Evolutionary conservation across 2,113 vertebrate species (phyloP).

Genomic region (Cheirogaleus medius): DNA sequence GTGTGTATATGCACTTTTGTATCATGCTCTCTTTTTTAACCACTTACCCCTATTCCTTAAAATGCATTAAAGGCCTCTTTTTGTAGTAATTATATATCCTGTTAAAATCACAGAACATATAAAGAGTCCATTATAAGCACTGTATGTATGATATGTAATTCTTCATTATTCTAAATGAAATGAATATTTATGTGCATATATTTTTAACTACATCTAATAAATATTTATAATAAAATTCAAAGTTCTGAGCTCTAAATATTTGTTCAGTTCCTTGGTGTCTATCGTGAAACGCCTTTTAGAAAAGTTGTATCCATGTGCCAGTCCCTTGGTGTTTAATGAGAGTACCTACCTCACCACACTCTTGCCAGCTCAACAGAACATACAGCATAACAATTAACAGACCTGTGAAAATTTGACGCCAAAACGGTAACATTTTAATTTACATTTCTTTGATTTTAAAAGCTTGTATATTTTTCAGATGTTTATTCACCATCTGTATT

Average conservation of each 20-base stretch:
- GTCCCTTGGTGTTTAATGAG: not conserved
- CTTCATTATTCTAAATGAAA: not conserved
- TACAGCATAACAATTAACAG: not conserved
- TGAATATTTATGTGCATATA: not conserved
- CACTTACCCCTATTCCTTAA: not conserved
- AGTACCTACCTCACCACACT: fast-evolving
- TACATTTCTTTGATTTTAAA: not conserved
- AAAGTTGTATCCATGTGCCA: not conserved
- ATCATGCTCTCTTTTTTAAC: not conserved
- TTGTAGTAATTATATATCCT: not conserved
- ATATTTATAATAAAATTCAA: not conserved
- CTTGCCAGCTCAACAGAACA: not conserved
- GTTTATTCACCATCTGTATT: not conserved
- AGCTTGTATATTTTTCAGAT: not conserved
- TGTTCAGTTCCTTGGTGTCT: not conserved
- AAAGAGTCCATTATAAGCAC: not conserved
- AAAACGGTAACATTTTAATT: not conserved
- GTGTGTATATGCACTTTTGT: not conserved
- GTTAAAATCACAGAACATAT: not conserved
- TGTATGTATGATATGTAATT: not conserved
- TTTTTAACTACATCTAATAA: not conserved
- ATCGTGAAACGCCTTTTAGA: not conserved
- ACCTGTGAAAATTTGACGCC: not conserved
- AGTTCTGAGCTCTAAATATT: not conserved
- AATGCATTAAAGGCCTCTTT: not conserved